phyloP scores from a whole-genome alignment of 2,888 invertebrate species.

The Orthosia incerta region DNA sequence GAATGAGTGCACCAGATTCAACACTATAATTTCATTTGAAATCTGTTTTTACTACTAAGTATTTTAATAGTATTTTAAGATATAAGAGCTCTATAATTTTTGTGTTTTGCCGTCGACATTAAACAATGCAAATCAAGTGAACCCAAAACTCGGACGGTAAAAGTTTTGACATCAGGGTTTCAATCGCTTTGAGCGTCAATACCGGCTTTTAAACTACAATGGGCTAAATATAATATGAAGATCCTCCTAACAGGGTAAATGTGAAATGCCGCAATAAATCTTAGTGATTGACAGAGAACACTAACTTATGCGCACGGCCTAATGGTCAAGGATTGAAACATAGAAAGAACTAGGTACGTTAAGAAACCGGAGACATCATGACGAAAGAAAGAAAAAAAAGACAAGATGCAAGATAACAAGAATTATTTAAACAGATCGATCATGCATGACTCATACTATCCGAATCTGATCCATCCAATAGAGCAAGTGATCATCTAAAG shows the following conservation, averaged over 20 bases:
- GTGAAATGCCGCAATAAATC: neutral
- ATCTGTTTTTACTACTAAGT: no score
- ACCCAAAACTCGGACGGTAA: neutral
- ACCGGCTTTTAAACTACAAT: neutral
- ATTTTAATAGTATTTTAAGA: no score
- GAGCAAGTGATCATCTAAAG: conserved; percentile 33
- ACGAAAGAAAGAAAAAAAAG: neutral
- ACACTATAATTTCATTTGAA: no score
- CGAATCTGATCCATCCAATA: neutral
- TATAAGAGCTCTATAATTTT: no score
- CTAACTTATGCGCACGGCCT: no score
- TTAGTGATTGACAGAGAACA: neutral
- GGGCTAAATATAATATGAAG: neutral
- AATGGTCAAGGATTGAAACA: no score
- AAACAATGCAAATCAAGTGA: neutral
- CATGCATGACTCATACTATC: neutral
- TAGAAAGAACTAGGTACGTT: no score
- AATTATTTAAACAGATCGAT: neutral
- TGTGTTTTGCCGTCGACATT: no score
- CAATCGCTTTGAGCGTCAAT: conserved; percentile 3
- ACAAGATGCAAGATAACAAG: neutral
- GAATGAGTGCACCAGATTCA: no score
- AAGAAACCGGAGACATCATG: neutral
- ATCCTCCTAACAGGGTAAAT: neutral
- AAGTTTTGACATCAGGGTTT: neutral